Conservation (phyloP, 2,888 invertebrate genomes). For the Helleia helle region DNA sequence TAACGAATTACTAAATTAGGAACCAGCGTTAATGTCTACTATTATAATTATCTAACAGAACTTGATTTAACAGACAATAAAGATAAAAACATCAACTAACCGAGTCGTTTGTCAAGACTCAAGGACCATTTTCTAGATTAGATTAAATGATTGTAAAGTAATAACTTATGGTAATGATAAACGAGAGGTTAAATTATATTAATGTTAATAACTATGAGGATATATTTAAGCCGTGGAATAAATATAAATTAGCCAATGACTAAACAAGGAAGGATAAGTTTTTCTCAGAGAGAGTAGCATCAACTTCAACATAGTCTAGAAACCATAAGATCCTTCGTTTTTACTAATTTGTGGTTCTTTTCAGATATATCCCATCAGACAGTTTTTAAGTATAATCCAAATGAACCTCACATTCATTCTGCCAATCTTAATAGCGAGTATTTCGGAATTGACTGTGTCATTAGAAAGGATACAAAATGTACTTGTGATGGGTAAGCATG, state of each 20-base stretch:
- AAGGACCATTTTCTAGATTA: background rate
- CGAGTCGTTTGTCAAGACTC: background rate
- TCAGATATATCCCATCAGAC: slow-evolving; percentile 74
- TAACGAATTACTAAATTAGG: too few species aligned
- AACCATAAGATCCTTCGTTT: too few species aligned
- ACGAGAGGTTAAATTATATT: too few species aligned
- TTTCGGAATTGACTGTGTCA: slow-evolving; percentile 74
- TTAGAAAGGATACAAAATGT: slow-evolving; percentile 73
- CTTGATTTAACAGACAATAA: too few species aligned
- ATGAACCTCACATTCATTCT: slow-evolving; percentile 71
- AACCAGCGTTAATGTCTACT: too few species aligned
- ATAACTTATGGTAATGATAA: background rate
- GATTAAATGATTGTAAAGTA: background rate
- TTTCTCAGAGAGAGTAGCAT: too few species aligned
- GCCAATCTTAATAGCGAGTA: slow-evolving; percentile 67
- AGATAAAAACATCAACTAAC: background rate
- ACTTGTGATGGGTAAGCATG: slow-evolving; percentile 56
- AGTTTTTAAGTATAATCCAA: slow-evolving; percentile 73
- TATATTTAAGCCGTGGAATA: too few species aligned
- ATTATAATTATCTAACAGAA: too few species aligned
- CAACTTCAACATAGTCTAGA: too few species aligned
- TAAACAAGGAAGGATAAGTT: too few species aligned
- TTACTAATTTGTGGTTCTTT: slow-evolving; percentile 34
- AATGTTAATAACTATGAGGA: too few species aligned
- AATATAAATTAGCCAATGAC: too few species aligned